Evolutionary conservation across 2,113 vertebrate genomes (phyloP), one percentile per base, ranked within the genome.

Genomic region (Caracal caracal): DNA sequence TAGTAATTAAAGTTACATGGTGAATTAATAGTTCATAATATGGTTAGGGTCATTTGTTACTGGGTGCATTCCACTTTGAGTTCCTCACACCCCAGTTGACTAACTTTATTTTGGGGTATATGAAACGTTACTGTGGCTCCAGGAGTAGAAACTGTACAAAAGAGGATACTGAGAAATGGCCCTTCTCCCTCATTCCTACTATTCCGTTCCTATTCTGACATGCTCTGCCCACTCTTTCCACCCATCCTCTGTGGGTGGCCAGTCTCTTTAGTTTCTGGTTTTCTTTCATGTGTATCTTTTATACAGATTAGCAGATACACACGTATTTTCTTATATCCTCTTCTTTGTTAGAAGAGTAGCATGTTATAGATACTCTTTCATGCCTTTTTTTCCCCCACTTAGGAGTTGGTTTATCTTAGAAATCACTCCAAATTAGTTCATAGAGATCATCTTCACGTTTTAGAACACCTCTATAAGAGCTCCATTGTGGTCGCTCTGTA

Each of bases 401-500:
- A 71, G 17, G 17, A 5, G 28, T 47, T 30, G 19, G 10, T 63
- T 15, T 12, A 5, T 37, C 40, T 49, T 83, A 22, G 37, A 53
- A 85, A 26, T 88, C 40, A 37, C n/a, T 84, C 3, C 12, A n/a
- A 4, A 40, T 90, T 78, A 51, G 16, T 53, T 80, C 47, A 35
- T 24, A 13, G 35, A 59, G 8, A 43, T 63, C 24, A 53, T 35
- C 87, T 10, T 86, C 6, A 6, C 49, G 49, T 51, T 51, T 19
- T n/a, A 51, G 56, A 30, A 20, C 1, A 90, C n/a, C 70, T 35
- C 20, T 1, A 10, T 10, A 35, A 43, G 28, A 56, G 30, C n/a
- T 73, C 37, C 22, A 8, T 4, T 1, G 15, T 63, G n/a, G 30
- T 2, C 30, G 3, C 11, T 24, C 24, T 12, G 1, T 22, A n/a